Conservation (phyloP, 2,113 vertebrate genomes). For the Onychostruthus taczanowskii region DNA sequence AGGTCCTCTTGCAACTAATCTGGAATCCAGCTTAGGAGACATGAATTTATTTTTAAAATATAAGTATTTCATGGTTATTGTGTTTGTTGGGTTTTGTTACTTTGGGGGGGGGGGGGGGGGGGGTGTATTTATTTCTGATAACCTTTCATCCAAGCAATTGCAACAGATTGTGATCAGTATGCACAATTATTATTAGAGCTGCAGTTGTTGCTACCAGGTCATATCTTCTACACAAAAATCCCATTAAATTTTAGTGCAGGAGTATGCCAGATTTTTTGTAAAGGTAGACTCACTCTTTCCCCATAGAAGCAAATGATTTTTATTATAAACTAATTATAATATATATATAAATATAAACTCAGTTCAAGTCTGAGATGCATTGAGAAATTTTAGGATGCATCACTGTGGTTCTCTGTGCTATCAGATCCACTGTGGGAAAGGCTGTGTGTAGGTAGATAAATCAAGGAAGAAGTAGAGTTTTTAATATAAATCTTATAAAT, state of each 20-base stretch:
- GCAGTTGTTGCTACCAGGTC: neutral
- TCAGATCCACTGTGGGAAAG: neutral
- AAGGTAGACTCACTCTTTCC: neutral
- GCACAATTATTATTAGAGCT: neutral
- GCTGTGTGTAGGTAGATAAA: neutral
- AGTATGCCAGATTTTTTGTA: neutral
- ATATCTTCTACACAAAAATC: neutral
- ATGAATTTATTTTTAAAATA: neutral
- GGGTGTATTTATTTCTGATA: neutral
- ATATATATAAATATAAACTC: no score
- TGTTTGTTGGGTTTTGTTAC: fast-evolving
- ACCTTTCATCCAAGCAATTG: neutral
- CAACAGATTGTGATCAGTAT: neutral
- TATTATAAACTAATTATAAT: neutral
- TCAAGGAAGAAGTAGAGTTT: neutral
- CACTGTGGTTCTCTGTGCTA: neutral
- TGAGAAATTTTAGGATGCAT: neutral
- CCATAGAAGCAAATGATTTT: neutral
- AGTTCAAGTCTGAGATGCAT: neutral
- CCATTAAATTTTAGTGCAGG: neutral
- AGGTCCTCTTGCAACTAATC: neutral
- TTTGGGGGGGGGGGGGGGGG: fast-evolving
- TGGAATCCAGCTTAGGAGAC: neutral
- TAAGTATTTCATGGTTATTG: neutral
- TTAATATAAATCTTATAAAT: neutral